Conservation (phyloP, 1,140 invertebrate species). For the Campodea augens region DNA sequence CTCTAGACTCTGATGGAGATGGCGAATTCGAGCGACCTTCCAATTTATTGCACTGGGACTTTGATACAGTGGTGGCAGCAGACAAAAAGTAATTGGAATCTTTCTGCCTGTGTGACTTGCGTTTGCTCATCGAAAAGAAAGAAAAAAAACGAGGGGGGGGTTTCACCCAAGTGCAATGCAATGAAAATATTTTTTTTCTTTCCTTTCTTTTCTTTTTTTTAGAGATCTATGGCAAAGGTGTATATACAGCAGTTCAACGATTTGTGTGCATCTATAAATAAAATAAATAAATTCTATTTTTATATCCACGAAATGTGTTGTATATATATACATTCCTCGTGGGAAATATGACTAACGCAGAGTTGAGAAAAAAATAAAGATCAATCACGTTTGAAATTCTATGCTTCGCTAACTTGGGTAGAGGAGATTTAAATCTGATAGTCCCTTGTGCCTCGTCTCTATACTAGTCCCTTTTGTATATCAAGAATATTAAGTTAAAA, state of each 20-base stretch:
- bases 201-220: background rate
- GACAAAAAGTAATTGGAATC: constrained; percentile 1
- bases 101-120: background rate
- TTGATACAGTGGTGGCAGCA: background rate
- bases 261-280: background rate
- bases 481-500: too few species aligned
- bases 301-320: too few species aligned
- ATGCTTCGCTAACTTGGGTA: too few species aligned
- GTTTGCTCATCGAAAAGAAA: background rate
- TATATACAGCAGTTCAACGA: background rate
- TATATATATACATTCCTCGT: too few species aligned
- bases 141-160: background rate
- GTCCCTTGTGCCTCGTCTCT: too few species aligned
- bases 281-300: too few species aligned
- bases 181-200: background rate
- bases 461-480: too few species aligned
- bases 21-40: background rate
- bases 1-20: constrained; percentile 1
- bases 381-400: too few species aligned
- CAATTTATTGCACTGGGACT: background rate
- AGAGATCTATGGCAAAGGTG: background rate
- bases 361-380: too few species aligned
- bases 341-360: too few species aligned
- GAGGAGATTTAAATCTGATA: too few species aligned
- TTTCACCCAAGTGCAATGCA: background rate